Conservation (phyloP, 1,140 invertebrate genomes). For the Glossosoma conforme region DNA sequence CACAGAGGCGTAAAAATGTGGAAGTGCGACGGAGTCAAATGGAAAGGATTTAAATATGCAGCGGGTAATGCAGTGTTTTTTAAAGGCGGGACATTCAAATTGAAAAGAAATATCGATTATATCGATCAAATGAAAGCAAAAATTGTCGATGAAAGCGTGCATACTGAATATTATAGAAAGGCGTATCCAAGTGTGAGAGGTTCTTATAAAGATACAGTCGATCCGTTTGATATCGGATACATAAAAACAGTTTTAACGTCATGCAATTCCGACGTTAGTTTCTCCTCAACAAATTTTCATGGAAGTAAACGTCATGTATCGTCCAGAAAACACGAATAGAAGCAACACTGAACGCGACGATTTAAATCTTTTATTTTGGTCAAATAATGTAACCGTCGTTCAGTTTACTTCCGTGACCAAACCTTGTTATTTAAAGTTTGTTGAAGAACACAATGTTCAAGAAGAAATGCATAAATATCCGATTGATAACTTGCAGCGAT, state of each 20-base stretch:
- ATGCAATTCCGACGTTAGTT: constrained; percentile 47
- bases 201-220: constrained; percentile 66
- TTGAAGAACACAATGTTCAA: constrained; percentile 43
- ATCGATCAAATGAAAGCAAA: constrained; percentile 41
- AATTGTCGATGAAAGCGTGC: constrained; percentile 66
- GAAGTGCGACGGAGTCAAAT: constrained; percentile 44
- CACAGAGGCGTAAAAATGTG: constrained; percentile 38
- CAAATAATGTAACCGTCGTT: too few relatives aligned
- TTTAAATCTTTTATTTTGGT: constrained; percentile 74
- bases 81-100: constrained; percentile 60
- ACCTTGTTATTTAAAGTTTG: too few relatives aligned
- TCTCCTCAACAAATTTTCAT: constrained; percentile 59
- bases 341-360: constrained; percentile 59
- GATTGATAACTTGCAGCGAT: constrained; percentile 68
- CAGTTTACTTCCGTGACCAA: too few relatives aligned
- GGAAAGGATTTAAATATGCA: constrained; percentile 57
- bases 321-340: constrained; percentile 72
- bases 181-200: constrained; percentile 64
- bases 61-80: constrained; percentile 72
- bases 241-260: constrained; percentile 56
- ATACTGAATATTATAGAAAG: constrained; percentile 76
- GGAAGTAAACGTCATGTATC: constrained; percentile 66
- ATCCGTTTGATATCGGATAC: constrained; percentile 70
- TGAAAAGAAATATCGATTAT: constrained; percentile 46
- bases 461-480: constrained; percentile 43